Evolutionary conservation across 2,113 vertebrate species (phyloP).

Genomic region (Tauraco erythrolophus): DNA sequence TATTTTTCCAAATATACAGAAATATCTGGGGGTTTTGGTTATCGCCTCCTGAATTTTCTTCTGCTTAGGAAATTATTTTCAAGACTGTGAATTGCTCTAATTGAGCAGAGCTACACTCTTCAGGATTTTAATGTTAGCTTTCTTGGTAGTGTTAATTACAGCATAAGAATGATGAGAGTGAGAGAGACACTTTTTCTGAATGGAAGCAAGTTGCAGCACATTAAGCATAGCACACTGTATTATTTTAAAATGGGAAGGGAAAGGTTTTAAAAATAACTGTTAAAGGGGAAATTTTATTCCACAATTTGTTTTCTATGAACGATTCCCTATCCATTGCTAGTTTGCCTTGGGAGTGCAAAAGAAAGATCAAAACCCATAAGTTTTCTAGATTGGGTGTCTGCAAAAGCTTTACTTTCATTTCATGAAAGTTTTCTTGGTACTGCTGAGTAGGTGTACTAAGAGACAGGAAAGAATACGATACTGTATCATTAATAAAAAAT

Average conservation of each 20-base stretch:
- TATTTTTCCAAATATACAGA: background rate
- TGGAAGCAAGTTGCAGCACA: constrained; percentile 18
- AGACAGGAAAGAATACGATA: constrained; percentile 78
- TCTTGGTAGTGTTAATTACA: constrained; percentile 66
- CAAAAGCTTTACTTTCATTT: constrained; percentile 60
- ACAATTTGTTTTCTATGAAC: constrained; percentile 39
- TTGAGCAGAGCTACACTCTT: constrained; percentile 60
- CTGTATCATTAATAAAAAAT: constrained; percentile 76
- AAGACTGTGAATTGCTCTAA: constrained; percentile 69
- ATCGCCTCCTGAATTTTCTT: constrained; percentile 17
- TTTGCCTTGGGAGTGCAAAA: constrained; percentile 50
- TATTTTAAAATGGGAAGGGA: constrained; percentile 23
- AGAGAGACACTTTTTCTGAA: constrained; percentile 37
- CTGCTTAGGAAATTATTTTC: constrained; percentile 27
- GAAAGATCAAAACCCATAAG: constrained; percentile 13
- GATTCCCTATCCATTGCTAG: background rate
- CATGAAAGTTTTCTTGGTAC: constrained; percentile 69
- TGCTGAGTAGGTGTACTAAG: constrained; percentile 59
- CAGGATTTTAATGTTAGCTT: constrained; percentile 53
- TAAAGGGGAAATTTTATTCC: constrained; percentile 43
- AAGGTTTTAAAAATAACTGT: constrained; percentile 39
- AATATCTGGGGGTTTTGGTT: background rate
- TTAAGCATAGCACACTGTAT: background rate
- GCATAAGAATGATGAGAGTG: constrained; percentile 32
- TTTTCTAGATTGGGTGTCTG: constrained; percentile 31